Evolutionary conservation across 92 coral and sea anemone genomes (phyloP).

Genomic region (Phenganax marumi): DNA sequence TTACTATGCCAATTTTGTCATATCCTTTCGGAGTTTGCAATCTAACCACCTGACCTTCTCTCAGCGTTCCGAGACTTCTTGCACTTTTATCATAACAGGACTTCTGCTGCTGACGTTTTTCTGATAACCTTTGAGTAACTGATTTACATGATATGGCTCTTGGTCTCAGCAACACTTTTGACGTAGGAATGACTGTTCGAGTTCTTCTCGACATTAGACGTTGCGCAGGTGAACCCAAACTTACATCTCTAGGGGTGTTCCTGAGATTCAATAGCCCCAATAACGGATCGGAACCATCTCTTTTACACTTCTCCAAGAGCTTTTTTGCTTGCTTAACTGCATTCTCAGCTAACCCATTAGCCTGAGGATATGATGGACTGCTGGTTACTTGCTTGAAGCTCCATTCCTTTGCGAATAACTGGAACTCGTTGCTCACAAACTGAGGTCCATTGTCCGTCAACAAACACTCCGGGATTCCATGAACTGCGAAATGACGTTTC

Average conservation of each 20-base stretch:
- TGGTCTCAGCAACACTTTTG: neutral
- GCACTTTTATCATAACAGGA: constrained; percentile 21
- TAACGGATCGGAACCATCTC: constrained; percentile 44
- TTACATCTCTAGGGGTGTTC: constrained; percentile 39
- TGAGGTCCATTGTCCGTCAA: constrained; percentile 46
- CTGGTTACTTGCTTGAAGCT: constrained; percentile 24
- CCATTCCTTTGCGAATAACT: constrained; percentile 14
- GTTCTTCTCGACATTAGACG: constrained; percentile 10
- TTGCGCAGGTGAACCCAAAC: constrained; percentile 30
- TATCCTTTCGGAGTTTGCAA: constrained; percentile 47
- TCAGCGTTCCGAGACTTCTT: constrained; percentile 21
- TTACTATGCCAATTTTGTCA: constrained; percentile 32
- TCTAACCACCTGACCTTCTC: constrained; percentile 46
- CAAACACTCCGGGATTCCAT: constrained; percentile 33
- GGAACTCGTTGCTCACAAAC: constrained; percentile 31
- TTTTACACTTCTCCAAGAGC: constrained; percentile 47
- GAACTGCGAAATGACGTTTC: constrained; percentile 42
- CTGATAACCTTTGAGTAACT: constrained; percentile 4
- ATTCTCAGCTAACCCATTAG: constrained; percentile 25
- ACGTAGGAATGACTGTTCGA: constrained; percentile 4
- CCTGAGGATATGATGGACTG: constrained; percentile 6
- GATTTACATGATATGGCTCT: neutral
- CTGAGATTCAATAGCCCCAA: constrained; percentile 39
- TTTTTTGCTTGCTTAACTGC: constrained; percentile 19
- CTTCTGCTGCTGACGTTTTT: constrained; percentile 37